Conservation (phyloP, 2,797 vertebrate species). For the Chelmon rostratus region DNA sequence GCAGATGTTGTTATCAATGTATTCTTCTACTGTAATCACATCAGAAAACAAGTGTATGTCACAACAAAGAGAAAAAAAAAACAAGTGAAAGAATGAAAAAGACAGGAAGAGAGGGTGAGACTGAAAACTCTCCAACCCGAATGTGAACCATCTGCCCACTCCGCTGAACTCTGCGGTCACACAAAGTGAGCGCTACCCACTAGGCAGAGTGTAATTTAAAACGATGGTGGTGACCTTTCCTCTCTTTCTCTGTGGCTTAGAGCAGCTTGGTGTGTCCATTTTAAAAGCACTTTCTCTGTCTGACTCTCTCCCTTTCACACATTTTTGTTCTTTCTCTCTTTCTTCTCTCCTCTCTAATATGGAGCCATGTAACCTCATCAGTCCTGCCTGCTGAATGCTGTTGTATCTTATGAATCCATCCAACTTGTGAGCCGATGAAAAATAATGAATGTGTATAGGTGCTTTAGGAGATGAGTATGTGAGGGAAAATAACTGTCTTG, state of each 20-base stretch:
- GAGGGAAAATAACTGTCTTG: not conserved
- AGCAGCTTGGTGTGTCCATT: constrained; percentile 63
- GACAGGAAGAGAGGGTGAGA: constrained; percentile 4
- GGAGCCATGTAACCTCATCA: constrained; percentile 21
- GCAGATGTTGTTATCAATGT: constrained; percentile 6
- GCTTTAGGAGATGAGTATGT: constrained; percentile 14
- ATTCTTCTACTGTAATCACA: constrained; percentile 14
- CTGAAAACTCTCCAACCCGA: constrained; percentile 34
- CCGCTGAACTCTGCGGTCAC: constrained; percentile 56
- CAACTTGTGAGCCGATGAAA: constrained; percentile 22
- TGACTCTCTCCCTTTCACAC: constrained; percentile 10
- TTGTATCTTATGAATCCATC: constrained; percentile 21
- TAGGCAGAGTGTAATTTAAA: constrained; percentile 71
- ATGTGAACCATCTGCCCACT: constrained; percentile 51
- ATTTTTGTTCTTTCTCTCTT: constrained; percentile 4
- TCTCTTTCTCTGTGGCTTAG: constrained; percentile 47
- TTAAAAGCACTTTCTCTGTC: constrained; percentile 55
- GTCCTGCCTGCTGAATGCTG: constrained; percentile 21
- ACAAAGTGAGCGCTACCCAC: constrained; percentile 64
- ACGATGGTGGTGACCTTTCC: constrained; percentile 70
- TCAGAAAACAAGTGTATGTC: constrained; percentile 2
- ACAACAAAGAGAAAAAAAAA: constrained; percentile 19
- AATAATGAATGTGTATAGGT: constrained; percentile 3
- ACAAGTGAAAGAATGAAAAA: constrained; percentile 5
- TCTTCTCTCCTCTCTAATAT: constrained; percentile 8